Evolutionary conservation across 2,797 vertebrate species (phyloP).

Genomic region (Salmo trutta): DNA sequence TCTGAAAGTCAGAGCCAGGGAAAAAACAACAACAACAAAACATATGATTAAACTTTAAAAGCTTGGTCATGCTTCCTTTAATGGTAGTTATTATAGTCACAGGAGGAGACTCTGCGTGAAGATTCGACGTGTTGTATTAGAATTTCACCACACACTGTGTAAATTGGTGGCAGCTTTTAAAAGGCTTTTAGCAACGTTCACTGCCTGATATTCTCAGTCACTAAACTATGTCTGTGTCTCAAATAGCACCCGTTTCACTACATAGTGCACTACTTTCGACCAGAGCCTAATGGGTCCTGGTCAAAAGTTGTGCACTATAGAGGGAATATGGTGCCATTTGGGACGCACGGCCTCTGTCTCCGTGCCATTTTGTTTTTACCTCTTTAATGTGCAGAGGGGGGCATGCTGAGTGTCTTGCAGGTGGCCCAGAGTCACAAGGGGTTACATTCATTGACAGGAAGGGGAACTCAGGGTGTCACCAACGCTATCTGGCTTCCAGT

Average conservation of each 20-base stretch:
- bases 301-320: not conserved
- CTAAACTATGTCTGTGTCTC: not conserved
- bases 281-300: not conserved
- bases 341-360: not conserved
- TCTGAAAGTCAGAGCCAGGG: not conserved
- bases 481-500: not conserved
- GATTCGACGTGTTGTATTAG: not conserved
- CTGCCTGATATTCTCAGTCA: not conserved
- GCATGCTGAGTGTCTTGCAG: not conserved
- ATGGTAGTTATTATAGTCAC: not conserved
- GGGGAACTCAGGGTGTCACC: not conserved
- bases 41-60: not conserved
- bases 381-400: not conserved
- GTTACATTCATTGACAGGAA: not conserved
- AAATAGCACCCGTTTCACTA: not conserved
- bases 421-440: not conserved
- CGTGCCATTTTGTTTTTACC: not conserved
- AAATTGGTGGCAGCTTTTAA: not conserved
- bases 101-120: not conserved
- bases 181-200: not conserved
- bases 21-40: not conserved
- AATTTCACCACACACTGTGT: not conserved
- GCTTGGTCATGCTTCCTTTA: not conserved
- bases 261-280: not conserved
- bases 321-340: not conserved